Base-by-base conservation (phyloP, 2,797 vertebrate genomes). In the Sitta carolinensis region DNA sequence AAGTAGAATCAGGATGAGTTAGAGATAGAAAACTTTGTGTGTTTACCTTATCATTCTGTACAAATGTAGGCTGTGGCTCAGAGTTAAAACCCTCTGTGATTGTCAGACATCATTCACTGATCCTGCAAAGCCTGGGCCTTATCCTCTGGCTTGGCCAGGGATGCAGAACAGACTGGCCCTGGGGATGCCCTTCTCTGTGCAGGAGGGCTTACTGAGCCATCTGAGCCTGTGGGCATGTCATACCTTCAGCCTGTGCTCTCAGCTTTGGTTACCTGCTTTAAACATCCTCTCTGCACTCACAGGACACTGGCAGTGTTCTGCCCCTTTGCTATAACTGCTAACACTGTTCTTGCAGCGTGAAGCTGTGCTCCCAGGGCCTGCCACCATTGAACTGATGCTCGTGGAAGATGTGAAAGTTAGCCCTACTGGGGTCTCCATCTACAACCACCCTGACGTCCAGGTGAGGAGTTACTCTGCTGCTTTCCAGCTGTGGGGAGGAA, bases 381-480 rank as follows among this genome's bases (percentile, higher is more conserved):
- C 98, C 77, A 98, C 98, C 47, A 95, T 99, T 69, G 99, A 99
- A 16, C 98, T 99, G 67, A 97, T 99, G 42, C 96, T 99, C 66
- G 99, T 99, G 75, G 99, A 99, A 93, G 99, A 99, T 72, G 98
- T 99, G 54, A 98, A 95, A 76, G 98, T 99, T 84, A 98, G 90
- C 70, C 99, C 99, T 2, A 84, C 97, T 17, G 90, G 93, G 21
- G 51, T 99, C 84, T 99, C 98, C 59, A 97, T 99, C 94, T 99
- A 99, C 97, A 99, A 99, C 97, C 99, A 99, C 83, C 99, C 99
- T 13, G 97, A 98, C 3, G 75, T 99, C 62, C 97, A 97, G 98
- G 99, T 99, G 97, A 98, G 97, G 29, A 47, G 16, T 47, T 52
- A 5, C 22, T 55, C 43, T 67, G 40, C 29, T 84, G 2, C 20